Evolutionary conservation across 2,113 vertebrate genomes (phyloP).

Genomic region (Illadopsis cleaveri): DNA sequence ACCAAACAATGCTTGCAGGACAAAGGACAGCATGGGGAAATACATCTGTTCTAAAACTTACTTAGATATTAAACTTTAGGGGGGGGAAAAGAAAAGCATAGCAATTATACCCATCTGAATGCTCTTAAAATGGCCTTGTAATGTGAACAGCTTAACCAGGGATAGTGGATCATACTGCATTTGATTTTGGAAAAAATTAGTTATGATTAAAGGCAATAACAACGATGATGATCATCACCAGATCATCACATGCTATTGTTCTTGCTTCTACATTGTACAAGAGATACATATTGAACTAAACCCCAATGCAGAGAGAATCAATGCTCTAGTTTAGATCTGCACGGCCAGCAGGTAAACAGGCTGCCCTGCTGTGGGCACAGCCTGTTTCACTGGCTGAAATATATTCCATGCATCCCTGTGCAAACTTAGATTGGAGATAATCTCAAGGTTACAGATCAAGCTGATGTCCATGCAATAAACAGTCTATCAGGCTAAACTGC

Average conservation of each 20-base stretch:
- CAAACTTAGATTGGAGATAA: neutral
- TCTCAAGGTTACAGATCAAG: neutral
- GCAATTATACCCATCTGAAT: neutral
- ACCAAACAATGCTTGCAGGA: neutral
- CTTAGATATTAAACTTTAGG: neutral
- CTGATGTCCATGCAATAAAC: neutral
- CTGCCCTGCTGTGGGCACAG: neutral
- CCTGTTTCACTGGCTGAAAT: neutral
- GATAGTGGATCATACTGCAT: rapidly evolving
- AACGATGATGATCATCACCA: neutral
- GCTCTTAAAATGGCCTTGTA: neutral
- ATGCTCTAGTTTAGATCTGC: neutral
- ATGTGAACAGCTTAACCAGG: neutral
- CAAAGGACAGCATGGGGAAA: neutral
- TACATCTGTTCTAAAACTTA: neutral
- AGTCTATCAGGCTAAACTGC: neutral
- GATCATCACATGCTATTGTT: neutral
- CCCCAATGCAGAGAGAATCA: neutral
- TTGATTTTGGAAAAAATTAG: neutral
- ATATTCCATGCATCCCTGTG: neutral
- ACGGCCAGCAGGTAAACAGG: neutral
- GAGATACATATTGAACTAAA: neutral
- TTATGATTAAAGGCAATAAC: neutral
- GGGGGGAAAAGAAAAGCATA: neutral
- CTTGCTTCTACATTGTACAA: neutral